These are phyloP conservation scores for Saccostrea cuccullata DNA, from an alignment of 1,140 invertebrate genomes.

Conservation along the genomic window DNA sequence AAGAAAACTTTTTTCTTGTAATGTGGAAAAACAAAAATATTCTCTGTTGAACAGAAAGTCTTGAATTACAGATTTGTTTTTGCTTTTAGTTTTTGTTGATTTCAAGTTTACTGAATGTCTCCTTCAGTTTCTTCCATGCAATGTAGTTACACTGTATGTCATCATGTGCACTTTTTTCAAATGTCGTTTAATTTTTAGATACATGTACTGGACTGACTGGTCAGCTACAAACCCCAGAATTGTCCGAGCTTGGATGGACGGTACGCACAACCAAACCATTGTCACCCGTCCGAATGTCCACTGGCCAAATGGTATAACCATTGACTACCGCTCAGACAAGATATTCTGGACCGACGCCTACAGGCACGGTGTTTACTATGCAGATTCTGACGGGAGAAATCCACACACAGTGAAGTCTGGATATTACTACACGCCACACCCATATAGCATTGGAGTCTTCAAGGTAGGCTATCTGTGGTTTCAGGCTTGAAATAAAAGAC, in stretches of 20 bases:
- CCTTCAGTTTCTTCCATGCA: too few relatives aligned
- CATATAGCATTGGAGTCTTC: slow-evolving; percentile 90
- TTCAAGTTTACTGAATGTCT: too few relatives aligned
- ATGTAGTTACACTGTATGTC: too few relatives aligned
- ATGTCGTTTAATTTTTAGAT: slow-evolving; percentile 56
- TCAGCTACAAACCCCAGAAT: slow-evolving; percentile 91
- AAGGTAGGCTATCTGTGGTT: slow-evolving; percentile 79
- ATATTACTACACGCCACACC: slow-evolving; percentile 80
- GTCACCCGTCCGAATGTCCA: slow-evolving; percentile 59
- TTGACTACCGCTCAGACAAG: slow-evolving; percentile 64
- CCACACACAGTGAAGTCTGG: slow-evolving; percentile 50
- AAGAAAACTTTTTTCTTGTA: too few relatives aligned
- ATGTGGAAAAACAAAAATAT: too few relatives aligned
- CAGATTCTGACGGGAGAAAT: slow-evolving; percentile 60
- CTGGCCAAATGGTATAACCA: slow-evolving; percentile 70
- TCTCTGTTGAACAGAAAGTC: too few relatives aligned
- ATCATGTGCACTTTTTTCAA: too few relatives aligned
- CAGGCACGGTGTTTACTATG: slow-evolving; percentile 56
- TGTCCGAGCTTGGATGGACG: slow-evolving; percentile 94
- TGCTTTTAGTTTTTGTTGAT: too few relatives aligned
- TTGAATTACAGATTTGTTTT: too few relatives aligned
- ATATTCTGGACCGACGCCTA: slow-evolving; percentile 70
- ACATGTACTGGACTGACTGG: slow-evolving; percentile 93
- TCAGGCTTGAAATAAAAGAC: too few relatives aligned
- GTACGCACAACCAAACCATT: slow-evolving; percentile 73